Base-by-base conservation (phyloP, 2,797 vertebrate species). In the Vespertilio murinus region DNA sequence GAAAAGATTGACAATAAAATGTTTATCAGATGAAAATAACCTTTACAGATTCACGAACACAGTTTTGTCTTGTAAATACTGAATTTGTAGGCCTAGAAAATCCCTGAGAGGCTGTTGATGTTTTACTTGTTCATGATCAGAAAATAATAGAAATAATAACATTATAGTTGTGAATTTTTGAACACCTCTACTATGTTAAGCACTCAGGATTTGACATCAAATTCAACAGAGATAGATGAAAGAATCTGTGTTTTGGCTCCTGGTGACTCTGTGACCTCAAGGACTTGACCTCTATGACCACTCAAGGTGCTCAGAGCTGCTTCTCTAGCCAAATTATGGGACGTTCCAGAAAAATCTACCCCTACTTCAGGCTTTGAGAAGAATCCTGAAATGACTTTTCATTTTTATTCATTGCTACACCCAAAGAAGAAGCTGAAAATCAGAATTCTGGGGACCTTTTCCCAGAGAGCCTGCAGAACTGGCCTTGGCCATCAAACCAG, bases 21-120 rank as follows among this genome's bases (percentile, higher is more conserved):
- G 84, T 90, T 90, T 92, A 85, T 88, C 77, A 86, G 85, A 90
- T 93, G 84, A 96, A 93, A 93, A 85, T 78, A 33, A 89, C 70
- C 81, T 95, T 96, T 59, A 90, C 22, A 54, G 83, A 95, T 79
- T 47, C 70, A 40, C 0, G 25, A 74, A 86, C 70, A 42, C 25
- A 90, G 28, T 30, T 87, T 93, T 49, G 38, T 93, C 81, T 93
- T 80, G 6, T 85, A 95, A 85, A 94, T 81, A 75, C 49, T 42
- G 54, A 94, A 84, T 86, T 78, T 75, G 45, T 35, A 85, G 84
- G 59, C 84, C 52, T 59, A 87, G 59, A 65, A 96, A 93, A 85
- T 70, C 84, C 42, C 73, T 25, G 69, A 92, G 83, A 96, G 33
- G 61, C 54, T 59, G 82, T 67, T 94, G 78, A 69, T 85, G 81